Percentiles rank a stretch among this genome's conserved stretches.
phyloP scores from a whole-genome alignment of 2,797 vertebrate genomes.

The Enoplosus armatus region DNA sequence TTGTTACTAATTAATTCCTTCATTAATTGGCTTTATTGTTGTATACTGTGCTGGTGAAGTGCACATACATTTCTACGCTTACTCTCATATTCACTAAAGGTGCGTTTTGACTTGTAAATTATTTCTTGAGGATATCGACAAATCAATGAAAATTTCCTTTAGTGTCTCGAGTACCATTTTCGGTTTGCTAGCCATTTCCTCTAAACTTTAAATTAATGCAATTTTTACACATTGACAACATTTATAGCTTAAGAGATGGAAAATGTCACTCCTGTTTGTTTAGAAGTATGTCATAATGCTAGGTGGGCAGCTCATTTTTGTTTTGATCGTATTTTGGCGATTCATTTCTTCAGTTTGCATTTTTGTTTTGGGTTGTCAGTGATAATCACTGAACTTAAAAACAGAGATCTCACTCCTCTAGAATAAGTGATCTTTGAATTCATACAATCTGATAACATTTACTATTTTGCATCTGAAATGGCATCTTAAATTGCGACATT shows the following conservation, averaged over 20 bases:
- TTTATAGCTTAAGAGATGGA: conserved; percentile 33
- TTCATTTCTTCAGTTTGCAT: conserved; percentile 29
- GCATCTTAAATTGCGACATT: conserved; percentile 51
- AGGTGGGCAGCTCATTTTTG: conserved; percentile 65
- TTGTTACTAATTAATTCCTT: conserved; percentile 45
- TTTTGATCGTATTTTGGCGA: conserved; percentile 49
- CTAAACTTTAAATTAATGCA: conserved; percentile 49
- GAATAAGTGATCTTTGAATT: conserved; percentile 51
- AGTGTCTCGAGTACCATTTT: conserved; percentile 43
- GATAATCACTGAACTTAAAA: conserved; percentile 47
- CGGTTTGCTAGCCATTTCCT: conserved; percentile 30
- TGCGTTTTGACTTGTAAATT: conserved; percentile 45
- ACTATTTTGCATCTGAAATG: conserved; percentile 38
- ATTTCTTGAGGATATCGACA: conserved; percentile 54
- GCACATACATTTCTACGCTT: conserved; percentile 22
- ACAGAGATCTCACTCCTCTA: conserved; percentile 51
- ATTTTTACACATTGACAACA: conserved; percentile 52
- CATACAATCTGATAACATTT: conserved; percentile 29
- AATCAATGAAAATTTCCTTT: conserved; percentile 39
- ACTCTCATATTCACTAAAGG: conserved; percentile 30
- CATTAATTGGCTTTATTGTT: conserved; percentile 60
- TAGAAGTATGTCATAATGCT: conserved; percentile 42
- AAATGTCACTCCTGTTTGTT: conserved; percentile 56
- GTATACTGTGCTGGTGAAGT: conserved; percentile 34
- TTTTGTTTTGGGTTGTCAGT: conserved; percentile 44